Percentiles rank a stretch among this genome's conserved stretches.
phyloP scores from a whole-genome alignment of 1,140 invertebrate genomes.

The Venturia canescens region DNA sequence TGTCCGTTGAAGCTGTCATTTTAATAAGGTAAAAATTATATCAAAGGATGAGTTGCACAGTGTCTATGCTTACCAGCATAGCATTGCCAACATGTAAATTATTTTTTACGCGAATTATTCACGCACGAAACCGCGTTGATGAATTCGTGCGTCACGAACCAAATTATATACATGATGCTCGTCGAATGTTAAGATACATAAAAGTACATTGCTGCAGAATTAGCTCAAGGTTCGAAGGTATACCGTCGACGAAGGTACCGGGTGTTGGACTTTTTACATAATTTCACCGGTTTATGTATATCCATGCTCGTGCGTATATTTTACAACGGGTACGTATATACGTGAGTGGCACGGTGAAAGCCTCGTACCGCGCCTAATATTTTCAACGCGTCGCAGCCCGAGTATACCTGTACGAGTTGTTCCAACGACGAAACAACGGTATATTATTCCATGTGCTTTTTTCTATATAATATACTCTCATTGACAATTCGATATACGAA shows the following conservation, averaged over 20 bases:
- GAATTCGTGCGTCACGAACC: not conserved
- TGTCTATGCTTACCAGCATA: no score
- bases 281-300: not conserved
- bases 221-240: not conserved
- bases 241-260: not conserved
- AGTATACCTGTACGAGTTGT: not conserved
- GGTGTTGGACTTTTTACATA: not conserved
- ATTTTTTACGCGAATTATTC: not conserved
- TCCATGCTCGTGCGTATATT: not conserved
- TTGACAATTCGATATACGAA: no score
- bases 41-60: not conserved
- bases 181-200: no score
- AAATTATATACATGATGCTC: not conserved
- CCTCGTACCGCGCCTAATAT: not conserved
- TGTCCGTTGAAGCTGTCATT: no score
- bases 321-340: not conserved
- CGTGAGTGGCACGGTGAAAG: not conserved
- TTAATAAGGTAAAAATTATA: no score
- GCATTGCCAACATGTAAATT: not conserved
- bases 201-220: not conserved
- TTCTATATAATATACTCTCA: no score
- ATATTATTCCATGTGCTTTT: no score
- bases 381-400: not conserved
- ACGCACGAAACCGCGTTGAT: not conserved
- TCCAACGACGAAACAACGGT: not conserved